Conservation (phyloP, 2,888 invertebrate genomes). For the Oscheius sp. region DNA sequence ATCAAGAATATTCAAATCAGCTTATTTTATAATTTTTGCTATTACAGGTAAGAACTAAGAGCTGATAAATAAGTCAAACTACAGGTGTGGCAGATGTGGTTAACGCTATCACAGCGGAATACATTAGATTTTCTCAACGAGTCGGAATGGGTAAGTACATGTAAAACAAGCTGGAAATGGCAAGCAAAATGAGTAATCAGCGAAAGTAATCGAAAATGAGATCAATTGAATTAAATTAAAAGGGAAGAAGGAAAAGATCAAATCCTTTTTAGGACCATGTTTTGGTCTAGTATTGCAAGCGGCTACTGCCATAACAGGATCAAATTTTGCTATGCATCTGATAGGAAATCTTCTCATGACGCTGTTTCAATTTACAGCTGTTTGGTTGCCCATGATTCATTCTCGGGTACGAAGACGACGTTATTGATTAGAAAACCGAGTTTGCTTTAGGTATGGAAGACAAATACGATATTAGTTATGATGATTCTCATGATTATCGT, state of each 20-base stretch:
- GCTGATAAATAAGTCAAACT: not conserved
- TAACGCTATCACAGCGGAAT: not conserved
- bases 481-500: not conserved
- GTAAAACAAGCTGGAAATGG: not conserved
- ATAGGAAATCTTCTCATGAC: not conserved
- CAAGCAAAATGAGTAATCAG: not conserved
- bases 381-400: not conserved
- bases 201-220: no score
- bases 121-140: slow-evolving; percentile 5
- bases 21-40: not conserved
- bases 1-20: not conserved
- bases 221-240: no score
- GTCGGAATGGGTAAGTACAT: not conserved
- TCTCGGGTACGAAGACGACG: not conserved
- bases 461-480: not conserved
- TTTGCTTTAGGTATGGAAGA: not conserved
- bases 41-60: not conserved
- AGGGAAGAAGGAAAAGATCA: no score
- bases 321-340: not conserved
- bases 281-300: not conserved
- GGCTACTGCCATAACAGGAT: not conserved
- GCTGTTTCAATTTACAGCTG: not conserved
- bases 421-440: not conserved
- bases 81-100: not conserved
- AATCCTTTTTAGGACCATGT: not conserved